Conservation (phyloP, 2,888 invertebrate species). For the Stratiomys singularior region DNA sequence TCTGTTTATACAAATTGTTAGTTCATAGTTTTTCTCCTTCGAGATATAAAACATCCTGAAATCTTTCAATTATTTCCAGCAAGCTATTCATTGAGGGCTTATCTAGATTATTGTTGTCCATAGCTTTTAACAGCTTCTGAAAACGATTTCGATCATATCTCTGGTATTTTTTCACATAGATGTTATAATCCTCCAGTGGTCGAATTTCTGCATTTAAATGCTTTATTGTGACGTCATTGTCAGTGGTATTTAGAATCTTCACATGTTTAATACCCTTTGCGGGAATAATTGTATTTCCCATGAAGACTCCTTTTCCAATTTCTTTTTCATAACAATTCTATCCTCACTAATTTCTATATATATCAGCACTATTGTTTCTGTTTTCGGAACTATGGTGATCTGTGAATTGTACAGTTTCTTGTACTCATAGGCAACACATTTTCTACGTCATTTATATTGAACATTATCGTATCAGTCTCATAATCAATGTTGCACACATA, state of each 20-base stretch:
- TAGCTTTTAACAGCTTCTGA: not conserved
- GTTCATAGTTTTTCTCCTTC: not conserved
- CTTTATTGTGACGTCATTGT: not conserved
- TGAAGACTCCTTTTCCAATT: conserved; percentile 35
- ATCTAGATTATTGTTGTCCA: not conserved
- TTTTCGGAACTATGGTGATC: not conserved
- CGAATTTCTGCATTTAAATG: not conserved
- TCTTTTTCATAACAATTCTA: conserved; percentile 39
- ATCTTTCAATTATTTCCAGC: not conserved
- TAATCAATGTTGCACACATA: too few relatives aligned
- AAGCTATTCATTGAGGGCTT: not conserved
- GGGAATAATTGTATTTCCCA: conserved; percentile 38
- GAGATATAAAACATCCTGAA: conserved; percentile 12
- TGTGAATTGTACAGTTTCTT: not conserved
- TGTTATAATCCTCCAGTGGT: not conserved
- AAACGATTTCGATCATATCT: not conserved
- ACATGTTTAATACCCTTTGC: conserved; percentile 23
- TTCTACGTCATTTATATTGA: not conserved
- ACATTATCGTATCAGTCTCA: not conserved
- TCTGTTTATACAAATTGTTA: conserved; percentile 24
- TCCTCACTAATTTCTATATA: conserved; percentile 18
- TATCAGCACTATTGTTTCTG: not conserved
- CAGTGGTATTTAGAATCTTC: conserved; percentile 32
- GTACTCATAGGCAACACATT: not conserved
- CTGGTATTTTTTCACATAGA: not conserved